These are phyloP conservation scores for Pygmarrhopalites habei DNA, from an alignment of 1,140 invertebrate genomes.

Conservation along the genomic window DNA sequence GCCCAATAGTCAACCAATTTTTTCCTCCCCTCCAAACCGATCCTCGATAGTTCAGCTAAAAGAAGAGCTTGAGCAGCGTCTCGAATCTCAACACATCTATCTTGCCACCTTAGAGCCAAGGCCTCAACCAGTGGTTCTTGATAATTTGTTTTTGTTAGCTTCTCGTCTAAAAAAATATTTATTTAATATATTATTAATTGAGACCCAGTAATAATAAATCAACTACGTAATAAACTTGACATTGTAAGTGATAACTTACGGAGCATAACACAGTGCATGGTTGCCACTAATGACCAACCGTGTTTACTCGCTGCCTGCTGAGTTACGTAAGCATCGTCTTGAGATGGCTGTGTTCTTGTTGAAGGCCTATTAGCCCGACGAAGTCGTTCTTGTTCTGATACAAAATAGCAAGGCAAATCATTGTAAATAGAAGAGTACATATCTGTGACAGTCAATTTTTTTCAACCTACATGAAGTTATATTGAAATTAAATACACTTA, in stretches of 20 bases:
- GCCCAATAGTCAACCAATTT: constrained; percentile 89
- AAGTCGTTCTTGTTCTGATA: constrained; percentile 71
- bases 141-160: constrained; percentile 68
- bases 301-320: constrained; percentile 89
- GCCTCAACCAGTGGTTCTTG: constrained; percentile 92
- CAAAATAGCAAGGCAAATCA: too few species aligned
- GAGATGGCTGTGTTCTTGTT: neutral
- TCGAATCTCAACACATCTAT: constrained; percentile 91
- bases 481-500: too few species aligned
- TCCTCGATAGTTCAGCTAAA: constrained; percentile 80
- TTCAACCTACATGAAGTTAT: too few species aligned
- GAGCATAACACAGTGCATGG: constrained; percentile 89
- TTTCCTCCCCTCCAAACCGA: constrained; percentile 88
- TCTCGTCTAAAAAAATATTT: too few species aligned
- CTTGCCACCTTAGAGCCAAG: constrained; percentile 95
- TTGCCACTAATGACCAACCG: constrained; percentile 91
- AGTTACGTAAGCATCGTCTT: constrained; percentile 67
- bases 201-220: too few species aligned
- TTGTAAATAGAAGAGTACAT: too few species aligned
- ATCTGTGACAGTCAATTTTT: too few species aligned
- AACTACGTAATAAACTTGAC: too few species aligned
- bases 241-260: too few species aligned
- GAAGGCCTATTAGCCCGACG: constrained; percentile 43
- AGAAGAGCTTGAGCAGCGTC: constrained; percentile 94
- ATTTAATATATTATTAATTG: too few species aligned